These are phyloP conservation scores for Microcebus lehilahytsara DNA, from an alignment of 2,113 vertebrate species.

Conservation along the genomic window DNA sequence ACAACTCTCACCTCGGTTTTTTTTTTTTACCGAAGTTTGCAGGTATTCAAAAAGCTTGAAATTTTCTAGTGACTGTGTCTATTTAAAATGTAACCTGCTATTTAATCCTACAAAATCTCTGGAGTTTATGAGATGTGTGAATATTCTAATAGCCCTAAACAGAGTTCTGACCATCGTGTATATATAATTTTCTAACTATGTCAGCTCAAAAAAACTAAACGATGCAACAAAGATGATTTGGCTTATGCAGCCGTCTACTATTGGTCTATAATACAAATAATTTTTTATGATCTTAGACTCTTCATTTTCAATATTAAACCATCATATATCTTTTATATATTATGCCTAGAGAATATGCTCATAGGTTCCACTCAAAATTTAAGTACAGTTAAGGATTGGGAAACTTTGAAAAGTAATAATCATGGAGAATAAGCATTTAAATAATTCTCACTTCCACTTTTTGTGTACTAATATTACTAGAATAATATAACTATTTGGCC, in stretches of 20 bases:
- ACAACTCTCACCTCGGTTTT: neutral
- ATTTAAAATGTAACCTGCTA: neutral
- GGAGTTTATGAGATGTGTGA: neutral
- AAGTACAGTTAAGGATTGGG: neutral
- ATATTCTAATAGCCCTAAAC: neutral
- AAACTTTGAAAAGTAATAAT: constrained; percentile 2
- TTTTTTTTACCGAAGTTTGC: neutral
- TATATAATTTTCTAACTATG: neutral
- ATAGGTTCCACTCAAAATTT: neutral
- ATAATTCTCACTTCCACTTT: neutral
- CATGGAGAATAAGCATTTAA: neutral
- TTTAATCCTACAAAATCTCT: neutral
- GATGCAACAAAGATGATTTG: neutral
- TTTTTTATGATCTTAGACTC: neutral
- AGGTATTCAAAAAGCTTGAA: neutral
- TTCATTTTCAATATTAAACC: neutral
- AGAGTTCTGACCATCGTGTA: neutral
- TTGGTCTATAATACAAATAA: neutral
- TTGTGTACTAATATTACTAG: neutral
- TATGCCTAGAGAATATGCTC: neutral
- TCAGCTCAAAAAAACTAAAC: neutral
- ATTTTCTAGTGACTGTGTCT: neutral
- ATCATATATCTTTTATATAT: neutral
- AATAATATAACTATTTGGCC: neutral
- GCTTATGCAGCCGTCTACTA: neutral